Evolutionary conservation across 35 echinoderm and acorn worm species (phyloP), one percentile per base, ranked within the genome.

Genomic region (Diadema setosum): DNA sequence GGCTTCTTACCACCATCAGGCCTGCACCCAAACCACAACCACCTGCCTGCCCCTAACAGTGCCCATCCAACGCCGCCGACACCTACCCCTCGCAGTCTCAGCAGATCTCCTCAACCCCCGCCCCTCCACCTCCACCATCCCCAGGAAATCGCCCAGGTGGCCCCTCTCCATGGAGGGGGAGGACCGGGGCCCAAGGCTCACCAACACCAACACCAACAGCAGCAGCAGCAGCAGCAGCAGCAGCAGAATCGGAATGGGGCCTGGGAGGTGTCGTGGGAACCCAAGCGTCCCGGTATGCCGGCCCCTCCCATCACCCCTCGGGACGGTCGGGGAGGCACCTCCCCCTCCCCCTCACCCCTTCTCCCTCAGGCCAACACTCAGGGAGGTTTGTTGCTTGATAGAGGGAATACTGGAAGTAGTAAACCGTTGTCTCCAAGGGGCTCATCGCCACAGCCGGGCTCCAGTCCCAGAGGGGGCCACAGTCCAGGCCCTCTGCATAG

Each of bases 201-300:
- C 27, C 63, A 67, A 34, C 63, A 67, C 37, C n/a, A n/a, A n/a
- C n/a, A n/a, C n/a, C n/a, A n/a, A n/a, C n/a, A n/a, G n/a, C n/a
- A n/a, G n/a, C n/a, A n/a, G n/a, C n/a, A n/a, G n/a, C n/a, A n/a
- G n/a, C 48, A 11, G 9, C 9, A 52, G 48, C 33, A 39, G 35
- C 37, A 44, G 37, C 73, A 78, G 39, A 78, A 78, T 41, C 12
- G 73, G 40, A 44, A 44, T 6, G 73, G 73, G 40, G 73, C 73
- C 34, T 78, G 73, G 73, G 73, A 78, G 11, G 73, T 78, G 33
- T 78, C 73, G 11, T 78, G 73, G 73, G 73, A 78, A 43, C 73
- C 73, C 73, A 78, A 78, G 44, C 73, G 73, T 7, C 73, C 73
- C 21, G 20, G 73, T 39, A 78, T 78, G 73, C 73, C 73, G 39